Conservation (phyloP, 2,113 vertebrate species). For the Agelaius phoeniceus region DNA sequence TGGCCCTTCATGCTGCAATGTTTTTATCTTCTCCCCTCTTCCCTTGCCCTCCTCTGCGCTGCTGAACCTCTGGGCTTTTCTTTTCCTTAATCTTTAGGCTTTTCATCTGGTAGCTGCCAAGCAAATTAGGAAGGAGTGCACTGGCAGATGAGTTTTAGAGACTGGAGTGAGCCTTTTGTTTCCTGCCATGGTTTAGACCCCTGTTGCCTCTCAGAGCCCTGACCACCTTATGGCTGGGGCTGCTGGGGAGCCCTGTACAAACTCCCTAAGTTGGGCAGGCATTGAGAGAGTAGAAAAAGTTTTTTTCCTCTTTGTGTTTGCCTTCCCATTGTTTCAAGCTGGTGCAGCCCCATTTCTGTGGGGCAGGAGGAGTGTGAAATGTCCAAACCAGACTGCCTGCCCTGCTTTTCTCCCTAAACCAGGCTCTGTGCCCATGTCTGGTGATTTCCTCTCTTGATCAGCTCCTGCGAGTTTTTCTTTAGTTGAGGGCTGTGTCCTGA, state of each 20-base stretch:
- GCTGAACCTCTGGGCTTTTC: neutral
- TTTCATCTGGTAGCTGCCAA: neutral
- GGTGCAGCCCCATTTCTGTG: neutral
- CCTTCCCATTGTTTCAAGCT: neutral
- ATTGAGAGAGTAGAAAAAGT: neutral
- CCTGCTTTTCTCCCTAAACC: neutral
- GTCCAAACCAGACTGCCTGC: neutral
- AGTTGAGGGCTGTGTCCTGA: neutral
- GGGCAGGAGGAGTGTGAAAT: neutral
- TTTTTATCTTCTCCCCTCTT: neutral
- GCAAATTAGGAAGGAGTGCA: neutral
- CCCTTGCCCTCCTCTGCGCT: neutral
- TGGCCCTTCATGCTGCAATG: neutral
- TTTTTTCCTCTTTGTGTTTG: neutral
- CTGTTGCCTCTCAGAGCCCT: neutral
- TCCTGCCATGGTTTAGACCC: neutral
- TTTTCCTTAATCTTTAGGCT: neutral
- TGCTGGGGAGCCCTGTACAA: neutral
- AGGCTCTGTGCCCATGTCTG: accelerated
- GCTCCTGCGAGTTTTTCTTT: neutral
- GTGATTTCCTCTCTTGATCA: neutral
- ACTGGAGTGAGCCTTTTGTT: neutral
- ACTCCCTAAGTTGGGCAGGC: neutral
- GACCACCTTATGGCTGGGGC: accelerated
- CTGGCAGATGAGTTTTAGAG: neutral